phyloP scores from a whole-genome alignment of 2,113 vertebrate species.

The Ammodytes marinus region DNA sequence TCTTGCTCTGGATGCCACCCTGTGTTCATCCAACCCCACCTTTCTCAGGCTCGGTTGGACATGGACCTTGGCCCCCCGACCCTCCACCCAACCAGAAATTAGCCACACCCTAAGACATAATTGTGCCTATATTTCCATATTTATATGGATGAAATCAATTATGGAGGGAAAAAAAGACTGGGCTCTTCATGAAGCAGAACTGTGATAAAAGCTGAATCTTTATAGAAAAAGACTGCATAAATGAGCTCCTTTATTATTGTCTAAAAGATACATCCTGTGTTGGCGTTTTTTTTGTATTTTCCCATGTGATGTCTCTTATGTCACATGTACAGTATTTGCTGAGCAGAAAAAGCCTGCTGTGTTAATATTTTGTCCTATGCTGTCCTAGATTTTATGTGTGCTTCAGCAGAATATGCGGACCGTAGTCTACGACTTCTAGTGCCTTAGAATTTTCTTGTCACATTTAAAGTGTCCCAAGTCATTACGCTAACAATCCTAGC shows the following conservation, averaged over 20 bases:
- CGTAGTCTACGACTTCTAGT: slow-evolving; percentile 73
- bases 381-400: slow-evolving; percentile 51
- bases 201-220: slow-evolving; percentile 20
- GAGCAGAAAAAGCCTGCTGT: slow-evolving; percentile 57
- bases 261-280: slow-evolving; percentile 13
- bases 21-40: not conserved
- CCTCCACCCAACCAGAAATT: slow-evolving; percentile 29
- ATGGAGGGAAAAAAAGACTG: slow-evolving; percentile 24
- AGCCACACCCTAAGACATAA: slow-evolving; percentile 53
- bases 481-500: slow-evolving; percentile 77
- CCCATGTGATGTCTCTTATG: slow-evolving; percentile 27
- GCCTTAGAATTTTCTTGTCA: slow-evolving; percentile 79
- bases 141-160: slow-evolving; percentile 31
- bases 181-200: slow-evolving; percentile 3
- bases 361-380: slow-evolving; percentile 32
- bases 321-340: slow-evolving; percentile 36
- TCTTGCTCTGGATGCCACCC: slow-evolving; percentile 17
- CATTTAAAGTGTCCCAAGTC: slow-evolving; percentile 61
- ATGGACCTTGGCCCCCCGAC: not conserved
- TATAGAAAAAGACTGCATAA: slow-evolving; percentile 25
- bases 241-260: slow-evolving; percentile 34
- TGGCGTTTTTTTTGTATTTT: slow-evolving; percentile 56
- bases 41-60: slow-evolving; percentile 66
- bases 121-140: slow-evolving; percentile 66
- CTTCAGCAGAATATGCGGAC: slow-evolving; percentile 63